Percentiles rank a stretch among this genome's conserved stretches.
Evolutionary conservation across 2,888 invertebrate genomes (phyloP).

Genomic region (Onthophagus sagittarius): DNA sequence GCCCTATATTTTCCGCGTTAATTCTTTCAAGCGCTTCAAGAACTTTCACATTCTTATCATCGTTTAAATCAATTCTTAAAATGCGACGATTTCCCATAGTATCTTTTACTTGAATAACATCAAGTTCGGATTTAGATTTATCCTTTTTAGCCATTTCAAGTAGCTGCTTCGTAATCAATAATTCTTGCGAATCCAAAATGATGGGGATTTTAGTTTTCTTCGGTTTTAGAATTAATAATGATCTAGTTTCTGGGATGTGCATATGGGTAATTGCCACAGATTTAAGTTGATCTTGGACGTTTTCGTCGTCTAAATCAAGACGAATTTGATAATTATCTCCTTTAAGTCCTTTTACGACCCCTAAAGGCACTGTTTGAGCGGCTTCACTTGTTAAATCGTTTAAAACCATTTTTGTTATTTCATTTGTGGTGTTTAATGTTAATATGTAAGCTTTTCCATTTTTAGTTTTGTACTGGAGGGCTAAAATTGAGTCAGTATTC

Average conservation of each 20-base stretch:
- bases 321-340: background rate
- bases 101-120: background rate
- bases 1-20: background rate
- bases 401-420: background rate
- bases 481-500: background rate
- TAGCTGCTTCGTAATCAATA: background rate
- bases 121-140: background rate
- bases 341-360: background rate
- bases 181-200: conserved; percentile 2
- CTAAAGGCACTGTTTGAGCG: background rate
- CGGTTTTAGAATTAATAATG: background rate
- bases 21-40: background rate
- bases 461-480: background rate
- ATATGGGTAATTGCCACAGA: background rate
- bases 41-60: background rate
- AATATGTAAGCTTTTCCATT: background rate
- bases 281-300: background rate
- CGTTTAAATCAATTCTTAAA: background rate
- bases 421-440: background rate
- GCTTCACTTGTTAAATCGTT: background rate
- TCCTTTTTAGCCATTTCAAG: background rate
- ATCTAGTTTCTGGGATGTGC: background rate
- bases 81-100: background rate
- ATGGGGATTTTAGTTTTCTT: background rate
- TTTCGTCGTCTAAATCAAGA: background rate